These are phyloP conservation scores for Agonum fuliginosum DNA, from an alignment of 2,888 invertebrate species.

Conservation along the genomic window DNA sequence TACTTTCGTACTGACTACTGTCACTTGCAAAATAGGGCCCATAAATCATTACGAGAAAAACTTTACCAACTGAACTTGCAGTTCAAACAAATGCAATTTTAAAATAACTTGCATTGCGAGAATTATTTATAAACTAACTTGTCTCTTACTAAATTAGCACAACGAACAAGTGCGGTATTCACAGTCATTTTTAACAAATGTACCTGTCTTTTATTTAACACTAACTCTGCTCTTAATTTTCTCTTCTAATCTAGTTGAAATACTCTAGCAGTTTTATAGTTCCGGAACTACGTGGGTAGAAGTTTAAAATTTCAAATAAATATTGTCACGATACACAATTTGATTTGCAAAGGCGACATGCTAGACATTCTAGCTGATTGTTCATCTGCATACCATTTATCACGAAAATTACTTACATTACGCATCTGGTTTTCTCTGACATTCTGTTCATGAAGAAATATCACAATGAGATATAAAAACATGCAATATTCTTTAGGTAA, in stretches of 20 bases:
- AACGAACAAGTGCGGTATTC: too few species aligned
- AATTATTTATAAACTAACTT: background rate
- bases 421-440: constrained; percentile 27
- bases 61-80: background rate
- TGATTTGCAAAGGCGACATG: background rate
- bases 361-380: too few species aligned
- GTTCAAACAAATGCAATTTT: background rate
- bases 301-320: background rate
- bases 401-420: constrained; percentile 28
- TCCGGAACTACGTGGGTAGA: background rate
- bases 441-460: too few species aligned
- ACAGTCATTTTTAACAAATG: too few species aligned
- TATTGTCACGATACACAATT: background rate
- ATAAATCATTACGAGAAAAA: constrained; percentile 16
- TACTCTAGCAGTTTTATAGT: background rate
- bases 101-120: background rate
- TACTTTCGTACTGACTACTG: too few species aligned
- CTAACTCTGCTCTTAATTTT: background rate
- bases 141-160: too few species aligned
- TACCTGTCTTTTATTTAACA: background rate
- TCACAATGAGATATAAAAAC: too few species aligned
- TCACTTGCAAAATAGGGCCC: constrained; percentile 3
- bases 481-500: too few species aligned
- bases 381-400: constrained; percentile 39
- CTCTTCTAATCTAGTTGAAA: background rate